A percentile compares a stretch with the other conserved stretches of the same genome.
Conservation (phyloP, 2,797 vertebrate species). For the Varecia variegata region DNA sequence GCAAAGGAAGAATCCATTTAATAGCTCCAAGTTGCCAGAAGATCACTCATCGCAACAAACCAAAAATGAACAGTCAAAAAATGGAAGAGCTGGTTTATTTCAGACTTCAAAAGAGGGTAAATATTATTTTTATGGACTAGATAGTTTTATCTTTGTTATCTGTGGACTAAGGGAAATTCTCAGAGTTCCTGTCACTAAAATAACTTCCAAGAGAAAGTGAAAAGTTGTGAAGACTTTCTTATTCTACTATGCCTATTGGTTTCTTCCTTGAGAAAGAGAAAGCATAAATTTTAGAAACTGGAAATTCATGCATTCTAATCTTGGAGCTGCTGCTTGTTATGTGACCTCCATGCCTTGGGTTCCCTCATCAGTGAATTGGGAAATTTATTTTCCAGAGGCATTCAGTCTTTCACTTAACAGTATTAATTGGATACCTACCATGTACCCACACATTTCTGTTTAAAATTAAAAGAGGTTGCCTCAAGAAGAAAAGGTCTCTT, state of each 20-base stretch:
- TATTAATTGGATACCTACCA: neutral
- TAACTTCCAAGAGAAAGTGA: conserved; percentile 56
- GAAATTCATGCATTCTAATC: neutral
- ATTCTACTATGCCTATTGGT: neutral
- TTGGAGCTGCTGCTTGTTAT: neutral
- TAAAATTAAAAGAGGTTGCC: conserved; percentile 22
- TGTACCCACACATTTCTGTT: neutral
- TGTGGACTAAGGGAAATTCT: conserved; percentile 61
- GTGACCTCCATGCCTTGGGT: neutral
- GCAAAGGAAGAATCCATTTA: conserved; percentile 93
- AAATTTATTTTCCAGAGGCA: neutral
- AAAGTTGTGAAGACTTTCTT: conserved; percentile 27
- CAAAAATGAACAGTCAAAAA: conserved; percentile 55
- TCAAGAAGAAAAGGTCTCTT: neutral
- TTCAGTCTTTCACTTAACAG: neutral
- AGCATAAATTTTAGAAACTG: conserved; percentile 7
- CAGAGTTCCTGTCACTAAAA: conserved; percentile 52
- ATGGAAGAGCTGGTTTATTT: conserved; percentile 66
- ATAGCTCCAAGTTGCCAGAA: conserved; percentile 75
- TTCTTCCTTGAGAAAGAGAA: conserved; percentile 2
- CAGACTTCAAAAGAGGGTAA: conserved; percentile 83
- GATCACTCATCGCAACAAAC: conserved; percentile 65
- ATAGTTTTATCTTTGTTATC: conserved; percentile 61
- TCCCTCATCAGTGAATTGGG: neutral
- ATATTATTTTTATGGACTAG: conserved; percentile 67